Base-by-base conservation (phyloP, 37 sponge, comb jelly and placozoan species). In the Diacarnus erythraeanus region DNA sequence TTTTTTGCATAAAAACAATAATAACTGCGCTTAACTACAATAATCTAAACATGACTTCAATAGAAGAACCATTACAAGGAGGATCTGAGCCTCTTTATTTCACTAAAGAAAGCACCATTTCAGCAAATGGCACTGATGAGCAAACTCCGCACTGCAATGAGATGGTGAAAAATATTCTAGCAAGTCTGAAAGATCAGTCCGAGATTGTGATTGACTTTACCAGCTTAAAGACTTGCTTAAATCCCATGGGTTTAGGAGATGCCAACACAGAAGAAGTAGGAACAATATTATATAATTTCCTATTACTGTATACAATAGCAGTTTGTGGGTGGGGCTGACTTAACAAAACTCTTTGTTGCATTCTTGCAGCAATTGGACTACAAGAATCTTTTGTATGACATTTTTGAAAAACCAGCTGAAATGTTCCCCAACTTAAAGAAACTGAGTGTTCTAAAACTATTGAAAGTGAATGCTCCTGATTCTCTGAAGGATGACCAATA, bases 161-260 rank as follows among this genome's bases (percentile, higher is more conserved):
- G 29, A 18, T 65, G 3, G 66, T 65, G 31, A 17, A 36, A 30
- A 9, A 30, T 9, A 30, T 88, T 67, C 27, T 44, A 33, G 35
- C 37, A 29, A 35, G 1, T 25, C 57, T 89, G 71, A 1, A 57
- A 36, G 20, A 27, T 38, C 31, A 71, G 23, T 30, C 57, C 41
- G 81, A 89, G 5, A 35, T 89, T 2, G 39, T 84, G 2, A 33
- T 89, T 51, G 85, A 89, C 42, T 89, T 84, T 27, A 61, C 56
- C 36, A 59, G 57, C 34, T 69, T 89, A 23, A 80, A 84, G 59
- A 21, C 85, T 0, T 80, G 81, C 77, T 38, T 89, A 17, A 84
- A 84, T 38, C 81, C 85, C 12, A 18, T 47, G 51, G 34, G 15
- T 44, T 6, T 29, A 2, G 33, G 3, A 69, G 10, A 27, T 42